These are phyloP conservation scores for Paratilapia polleni DNA, from an alignment of 2,113 vertebrate species.

Conservation along the genomic window DNA sequence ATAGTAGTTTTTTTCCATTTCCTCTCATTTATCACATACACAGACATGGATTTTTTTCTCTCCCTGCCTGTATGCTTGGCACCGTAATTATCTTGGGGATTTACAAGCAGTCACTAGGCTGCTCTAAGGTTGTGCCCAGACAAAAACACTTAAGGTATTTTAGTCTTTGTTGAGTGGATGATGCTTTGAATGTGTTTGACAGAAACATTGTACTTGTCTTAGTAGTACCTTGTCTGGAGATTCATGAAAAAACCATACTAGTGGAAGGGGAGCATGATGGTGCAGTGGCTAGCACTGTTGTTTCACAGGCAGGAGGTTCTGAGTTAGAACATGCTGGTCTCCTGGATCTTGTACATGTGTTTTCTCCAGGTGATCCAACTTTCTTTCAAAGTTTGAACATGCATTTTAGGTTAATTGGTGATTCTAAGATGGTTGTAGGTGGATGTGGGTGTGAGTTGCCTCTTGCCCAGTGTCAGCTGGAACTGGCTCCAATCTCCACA, in stretches of 20 bases:
- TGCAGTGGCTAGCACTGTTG: background rate
- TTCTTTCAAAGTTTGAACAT: no score
- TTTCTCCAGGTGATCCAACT: background rate
- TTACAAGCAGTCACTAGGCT: conserved; percentile 31
- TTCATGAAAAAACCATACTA: background rate
- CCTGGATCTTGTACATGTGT: background rate
- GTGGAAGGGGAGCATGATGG: background rate
- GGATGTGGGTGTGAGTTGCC: background rate
- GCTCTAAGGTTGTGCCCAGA: conserved; percentile 4
- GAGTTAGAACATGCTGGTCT: background rate
- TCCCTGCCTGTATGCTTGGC: background rate
- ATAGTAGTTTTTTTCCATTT: conserved; percentile 9
- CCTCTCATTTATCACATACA: conserved; percentile 19
- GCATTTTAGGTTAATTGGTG: background rate
- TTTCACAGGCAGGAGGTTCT: background rate
- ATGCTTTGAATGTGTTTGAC: conserved; percentile 38
- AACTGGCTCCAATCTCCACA: background rate
- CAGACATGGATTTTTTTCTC: background rate
- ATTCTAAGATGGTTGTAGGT: background rate
- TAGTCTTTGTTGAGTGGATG: background rate
- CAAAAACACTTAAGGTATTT: conserved; percentile 41
- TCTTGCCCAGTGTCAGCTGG: background rate
- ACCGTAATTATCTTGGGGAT: conserved; percentile 32
- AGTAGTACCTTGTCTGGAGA: conserved; percentile 24
- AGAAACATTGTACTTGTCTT: conserved; percentile 9